Evolutionary conservation across 2,113 vertebrate species (phyloP).

Genomic region (Paratilapia polleni): DNA sequence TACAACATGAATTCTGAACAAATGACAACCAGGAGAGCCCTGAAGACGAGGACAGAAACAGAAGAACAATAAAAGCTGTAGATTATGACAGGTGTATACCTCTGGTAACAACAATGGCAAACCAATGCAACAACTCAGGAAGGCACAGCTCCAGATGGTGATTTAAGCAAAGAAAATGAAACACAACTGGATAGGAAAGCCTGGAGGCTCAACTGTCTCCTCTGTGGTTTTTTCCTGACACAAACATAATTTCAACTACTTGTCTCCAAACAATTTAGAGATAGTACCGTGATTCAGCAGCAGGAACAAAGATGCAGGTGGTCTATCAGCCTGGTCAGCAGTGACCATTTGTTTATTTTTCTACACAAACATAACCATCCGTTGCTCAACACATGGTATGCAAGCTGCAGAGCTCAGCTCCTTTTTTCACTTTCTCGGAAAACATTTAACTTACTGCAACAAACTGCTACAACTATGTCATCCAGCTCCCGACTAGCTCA

Average conservation of each 20-base stretch:
- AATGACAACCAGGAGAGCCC: not conserved
- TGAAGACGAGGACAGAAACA: not conserved
- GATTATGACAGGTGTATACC: not conserved
- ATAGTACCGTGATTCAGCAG: constrained; percentile 13
- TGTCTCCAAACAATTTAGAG: constrained; percentile 5
- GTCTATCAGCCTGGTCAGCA: constrained; percentile 53
- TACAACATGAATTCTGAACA: constrained; percentile 45
- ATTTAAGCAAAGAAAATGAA: not conserved
- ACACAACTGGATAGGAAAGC: not conserved
- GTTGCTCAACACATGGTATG: constrained; percentile 26
- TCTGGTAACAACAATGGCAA: not conserved
- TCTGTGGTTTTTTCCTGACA: not conserved
- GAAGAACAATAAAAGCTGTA: not conserved
- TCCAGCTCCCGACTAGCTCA: constrained; percentile 4
- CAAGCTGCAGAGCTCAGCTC: constrained; percentile 60
- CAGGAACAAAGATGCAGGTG: constrained; percentile 34
- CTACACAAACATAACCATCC: constrained; percentile 43
- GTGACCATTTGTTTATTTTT: constrained; percentile 56
- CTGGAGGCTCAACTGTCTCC: constrained; percentile 1
- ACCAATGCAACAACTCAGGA: not conserved
- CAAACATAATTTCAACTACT: not conserved
- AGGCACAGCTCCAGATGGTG: not conserved
- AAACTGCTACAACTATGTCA: constrained; percentile 48
- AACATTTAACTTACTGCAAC: constrained; percentile 39
- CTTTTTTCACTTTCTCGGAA: constrained; percentile 41